Evolutionary conservation across 2,888 invertebrate genomes (phyloP), one percentile per base, ranked within the genome.

Genomic region (Bellardia pandia): DNA sequence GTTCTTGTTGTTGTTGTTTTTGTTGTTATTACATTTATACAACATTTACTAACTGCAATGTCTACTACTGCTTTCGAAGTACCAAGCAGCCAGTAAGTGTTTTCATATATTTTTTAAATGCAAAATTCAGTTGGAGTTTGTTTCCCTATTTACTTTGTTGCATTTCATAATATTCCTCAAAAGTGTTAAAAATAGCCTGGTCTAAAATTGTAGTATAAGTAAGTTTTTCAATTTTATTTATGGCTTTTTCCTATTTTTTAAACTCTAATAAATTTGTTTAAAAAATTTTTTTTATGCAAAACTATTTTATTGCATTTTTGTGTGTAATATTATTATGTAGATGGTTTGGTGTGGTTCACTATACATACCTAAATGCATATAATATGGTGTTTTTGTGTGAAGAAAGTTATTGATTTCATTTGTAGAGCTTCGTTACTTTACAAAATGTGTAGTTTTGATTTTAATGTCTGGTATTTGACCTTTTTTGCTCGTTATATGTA

Each of bases 101-200:
- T 85, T 81, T 82, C 78, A 53, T 64, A 62, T 37, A 85, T 62
- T 79, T 85, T 87, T 87, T 81, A 81, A 85, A 87, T 81, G 37
- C 78, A 81, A 78, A 75, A 82, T 82, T 87, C 85, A 87, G 87
- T 87, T 87, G 87, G 85, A 87, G 87, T 87, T 87, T 87, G 87
- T 87, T 87, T 87, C 87, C 85, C 87, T 85, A 87, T 87, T 87
- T 87, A 87, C 87, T 87, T 87, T 87, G 87, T 87, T 87, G 87
- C 85, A 87, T 77, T 85, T 85, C 40, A 79, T 53, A 69, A 75
- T 62, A 75, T 76, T 75, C 75, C 77, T 83, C 14, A 45, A 79
- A 82, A 87, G 78, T 78, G 78, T 74, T 58, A 51, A 75, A 69
- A 69, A 42, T 68, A 56, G 42, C 75, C 53, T 79, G 64, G 56